Evolutionary conservation across 1,140 invertebrate species (phyloP).

Genomic region (Helicoverpa zea): DNA sequence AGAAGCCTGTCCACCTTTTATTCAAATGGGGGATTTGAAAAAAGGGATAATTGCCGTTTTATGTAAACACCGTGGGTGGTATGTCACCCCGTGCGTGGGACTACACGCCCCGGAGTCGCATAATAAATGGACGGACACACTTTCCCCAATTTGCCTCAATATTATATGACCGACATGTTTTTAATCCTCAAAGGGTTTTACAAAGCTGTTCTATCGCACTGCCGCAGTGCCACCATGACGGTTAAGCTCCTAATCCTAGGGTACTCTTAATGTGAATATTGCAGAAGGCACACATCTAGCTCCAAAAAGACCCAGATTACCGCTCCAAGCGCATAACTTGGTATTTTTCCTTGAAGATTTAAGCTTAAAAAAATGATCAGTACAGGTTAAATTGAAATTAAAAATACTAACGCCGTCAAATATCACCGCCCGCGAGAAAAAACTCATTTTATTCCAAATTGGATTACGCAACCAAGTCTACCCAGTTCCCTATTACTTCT

Average conservation of each 20-base stretch:
- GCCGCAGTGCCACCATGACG: neutral
- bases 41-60: constrained; percentile 45
- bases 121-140: constrained; percentile 10
- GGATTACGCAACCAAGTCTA: neutral
- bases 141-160: constrained; percentile 23
- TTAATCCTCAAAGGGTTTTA: constrained; percentile 11
- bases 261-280: too few relatives aligned
- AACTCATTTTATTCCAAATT: constrained; percentile 13
- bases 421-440: neutral
- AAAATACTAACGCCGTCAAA: neutral
- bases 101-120: neutral
- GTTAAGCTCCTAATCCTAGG: neutral
- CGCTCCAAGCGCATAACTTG: too few relatives aligned
- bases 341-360: too few relatives aligned
- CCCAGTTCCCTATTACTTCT: constrained; percentile 13
- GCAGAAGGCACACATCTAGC: too few relatives aligned
- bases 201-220: neutral
- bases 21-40: neutral
- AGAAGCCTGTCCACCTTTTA: neutral
- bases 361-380: neutral
- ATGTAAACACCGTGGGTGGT: constrained; percentile 10
- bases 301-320: too few relatives aligned
- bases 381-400: neutral
- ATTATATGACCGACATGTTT: constrained; percentile 9
- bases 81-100: neutral